Percentiles rank a stretch among this genome's conserved stretches.
Conservation (phyloP, 2,888 invertebrate genomes). For the Vesta saturnalis region DNA sequence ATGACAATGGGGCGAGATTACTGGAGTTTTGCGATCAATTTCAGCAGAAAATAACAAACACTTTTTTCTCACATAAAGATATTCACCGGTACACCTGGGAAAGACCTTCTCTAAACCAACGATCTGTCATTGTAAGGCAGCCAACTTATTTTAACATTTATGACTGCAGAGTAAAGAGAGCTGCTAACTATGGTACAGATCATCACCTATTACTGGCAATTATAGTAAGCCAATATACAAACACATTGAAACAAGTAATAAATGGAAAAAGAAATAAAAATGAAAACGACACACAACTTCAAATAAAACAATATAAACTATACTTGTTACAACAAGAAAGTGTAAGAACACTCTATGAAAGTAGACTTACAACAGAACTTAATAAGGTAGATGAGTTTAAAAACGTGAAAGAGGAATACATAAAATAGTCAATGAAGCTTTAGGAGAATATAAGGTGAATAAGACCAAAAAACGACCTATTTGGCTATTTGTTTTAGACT, state of each 20-base stretch:
- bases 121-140: not conserved
- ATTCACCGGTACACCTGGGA: no score
- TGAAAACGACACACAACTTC: not conserved
- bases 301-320: not conserved
- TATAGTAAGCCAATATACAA: not conserved
- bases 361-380: not conserved
- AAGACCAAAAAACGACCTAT: not conserved
- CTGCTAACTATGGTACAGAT: constrained; percentile 6
- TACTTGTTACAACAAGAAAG: constrained; percentile 3
- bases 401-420: not conserved
- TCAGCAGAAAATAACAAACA: not conserved
- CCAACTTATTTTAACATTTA: not conserved
- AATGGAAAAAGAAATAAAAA: not conserved
- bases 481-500: no score
- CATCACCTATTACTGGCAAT: not conserved
- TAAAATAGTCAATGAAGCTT: not conserved
- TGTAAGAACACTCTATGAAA: not conserved
- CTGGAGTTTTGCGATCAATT: constrained; percentile 1
- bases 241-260: not conserved
- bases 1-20: constrained; percentile 13
- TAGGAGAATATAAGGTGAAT: not conserved
- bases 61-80: constrained; percentile 8
- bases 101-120: not conserved
- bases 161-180: not conserved
- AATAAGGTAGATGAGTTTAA: not conserved